phyloP scores from a whole-genome alignment of 2,888 invertebrate species.

The Selenia dentaria region DNA sequence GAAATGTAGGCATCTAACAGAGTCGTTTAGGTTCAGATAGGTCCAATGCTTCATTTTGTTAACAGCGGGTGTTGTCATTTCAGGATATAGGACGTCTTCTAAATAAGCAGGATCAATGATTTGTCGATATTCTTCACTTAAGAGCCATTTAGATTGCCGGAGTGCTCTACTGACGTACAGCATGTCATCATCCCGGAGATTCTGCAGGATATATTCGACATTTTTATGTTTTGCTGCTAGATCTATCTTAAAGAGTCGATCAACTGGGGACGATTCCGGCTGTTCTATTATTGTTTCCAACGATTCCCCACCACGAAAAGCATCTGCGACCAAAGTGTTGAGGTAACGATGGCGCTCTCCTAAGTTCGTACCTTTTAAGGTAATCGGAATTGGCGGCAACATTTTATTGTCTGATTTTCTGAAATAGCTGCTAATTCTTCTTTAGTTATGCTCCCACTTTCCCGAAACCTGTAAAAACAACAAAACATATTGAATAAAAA shows the following conservation, averaged over 20 bases:
- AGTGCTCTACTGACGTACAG: conserved; percentile 36
- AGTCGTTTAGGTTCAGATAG: conserved; percentile 36
- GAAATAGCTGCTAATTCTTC: too few relatives aligned
- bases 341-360: conserved; percentile 42
- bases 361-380: conserved; percentile 29
- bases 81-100: conserved; percentile 31
- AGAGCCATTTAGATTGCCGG: conserved; percentile 35
- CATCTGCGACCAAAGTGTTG: conserved; percentile 25
- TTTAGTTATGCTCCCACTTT: too few relatives aligned
- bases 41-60: conserved; percentile 37
- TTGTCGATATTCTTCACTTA: conserved; percentile 23
- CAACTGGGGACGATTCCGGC: conserved; percentile 27
- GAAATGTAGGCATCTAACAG: conserved; percentile 50
- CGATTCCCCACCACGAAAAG: conserved; percentile 10
- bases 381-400: conserved; percentile 19
- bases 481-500: too few relatives aligned
- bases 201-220: conserved; percentile 25
- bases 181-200: conserved; percentile 34
- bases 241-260: conserved; percentile 38
- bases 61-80: conserved; percentile 35
- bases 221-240: conserved; percentile 29
- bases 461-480: too few relatives aligned
- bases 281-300: conserved; percentile 14
- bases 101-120: conserved; percentile 34
- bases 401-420: too few relatives aligned